Evolutionary conservation across 2,797 vertebrate species (phyloP), one percentile per base, ranked within the genome.

Genomic region (Sciurus vulgaris): DNA sequence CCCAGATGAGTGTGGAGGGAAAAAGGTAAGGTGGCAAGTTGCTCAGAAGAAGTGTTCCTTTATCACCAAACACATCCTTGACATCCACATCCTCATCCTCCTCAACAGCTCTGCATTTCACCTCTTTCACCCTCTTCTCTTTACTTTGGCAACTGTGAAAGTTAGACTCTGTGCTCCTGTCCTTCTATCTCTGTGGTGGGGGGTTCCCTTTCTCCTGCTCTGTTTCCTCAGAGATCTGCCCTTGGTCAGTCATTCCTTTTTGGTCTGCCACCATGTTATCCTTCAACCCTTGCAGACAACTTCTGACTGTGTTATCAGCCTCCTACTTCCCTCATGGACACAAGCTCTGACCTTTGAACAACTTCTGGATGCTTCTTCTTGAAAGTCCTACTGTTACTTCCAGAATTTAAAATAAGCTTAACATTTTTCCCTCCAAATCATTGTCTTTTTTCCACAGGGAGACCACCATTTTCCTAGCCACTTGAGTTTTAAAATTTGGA

Each of bases 401-500:
- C 35, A 56, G 12, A 59, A 44, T 59, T 82, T 89, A 47, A 83
- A 77, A 73, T 65, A 81, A 61, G 2, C n/a, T 44, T 17, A 59
- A 9, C 22, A 2, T 59, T 47, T 70, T 63, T 63, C 44, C 70
- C 79, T 54, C 67, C 59, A 86, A 72, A 86, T 49, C 56, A 56
- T 41, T 56, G 30, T 30, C 63, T 86, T 47, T 41, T 78, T 86
- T 82, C 69, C 30, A 61, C 22, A 65, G 22, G 24, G 26, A 89
- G 8, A 54, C 10, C 20, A 88, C 26, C 56, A 74, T 69, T 82
- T 91, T 89, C 65, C 65, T n/a, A 44, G 33, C 41, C 30, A 30
- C 24, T 69, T 38, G 20, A 17, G 13, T 76, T 94, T 94, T 94
- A 94, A 85, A 89, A 82, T 47, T 26, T 33, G 18, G 26, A 33